Evolutionary conservation across 64 coral and sea anemone species (phyloP).

Genomic region (Pachyseris speciosa): DNA sequence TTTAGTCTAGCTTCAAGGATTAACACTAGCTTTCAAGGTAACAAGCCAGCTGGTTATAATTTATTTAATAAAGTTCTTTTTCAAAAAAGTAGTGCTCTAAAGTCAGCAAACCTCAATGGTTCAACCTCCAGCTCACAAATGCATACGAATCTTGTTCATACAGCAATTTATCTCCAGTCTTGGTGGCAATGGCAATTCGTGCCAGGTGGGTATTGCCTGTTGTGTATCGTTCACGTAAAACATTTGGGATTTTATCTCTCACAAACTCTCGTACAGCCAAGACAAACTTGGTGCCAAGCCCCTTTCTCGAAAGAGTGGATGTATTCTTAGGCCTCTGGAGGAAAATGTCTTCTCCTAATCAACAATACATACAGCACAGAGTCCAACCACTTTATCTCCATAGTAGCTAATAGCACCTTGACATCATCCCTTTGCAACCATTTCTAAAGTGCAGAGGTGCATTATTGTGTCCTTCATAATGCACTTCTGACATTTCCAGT

Average conservation of each 20-base stretch:
- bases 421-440: neutral
- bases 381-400: neutral
- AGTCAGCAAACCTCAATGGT: too few species aligned
- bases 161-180: neutral
- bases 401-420: neutral
- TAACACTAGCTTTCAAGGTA: too few species aligned
- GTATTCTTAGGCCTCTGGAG: neutral
- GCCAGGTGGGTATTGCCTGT: neutral
- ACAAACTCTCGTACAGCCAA: neutral
- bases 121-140: too few species aligned
- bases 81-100: too few species aligned
- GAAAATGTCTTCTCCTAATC: neutral
- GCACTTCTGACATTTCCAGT: neutral
- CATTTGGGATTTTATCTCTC: neutral
- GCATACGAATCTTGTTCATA: neutral
- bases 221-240: neutral
- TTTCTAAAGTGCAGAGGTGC: neutral
- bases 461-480: slow-evolving; percentile 4
- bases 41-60: too few species aligned
- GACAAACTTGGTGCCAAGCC: neutral
- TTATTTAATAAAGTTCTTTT: too few species aligned
- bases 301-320: neutral
- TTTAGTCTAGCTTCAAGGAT: too few species aligned
- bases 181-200: neutral
- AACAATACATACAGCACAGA: neutral